Base-by-base conservation (phyloP, 2,888 invertebrate species). In the Pollenia amentaria region DNA sequence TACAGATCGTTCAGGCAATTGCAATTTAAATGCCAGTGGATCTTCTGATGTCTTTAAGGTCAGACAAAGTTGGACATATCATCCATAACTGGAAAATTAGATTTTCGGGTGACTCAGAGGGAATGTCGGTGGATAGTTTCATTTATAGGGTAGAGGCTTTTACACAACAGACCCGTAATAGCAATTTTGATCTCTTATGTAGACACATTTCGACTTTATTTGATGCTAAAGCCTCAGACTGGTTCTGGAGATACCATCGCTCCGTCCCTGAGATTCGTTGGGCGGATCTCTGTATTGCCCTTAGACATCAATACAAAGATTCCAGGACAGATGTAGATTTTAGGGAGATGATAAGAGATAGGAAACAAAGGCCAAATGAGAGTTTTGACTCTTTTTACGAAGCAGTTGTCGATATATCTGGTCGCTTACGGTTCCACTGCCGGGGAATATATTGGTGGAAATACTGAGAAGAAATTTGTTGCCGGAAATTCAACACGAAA, bases 231-330 rank as follows among this genome's bases (percentile, higher is more conserved):
- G 84, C 70, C 1, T 62, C 48, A 21, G 76, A 79, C 6, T 85
- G 81, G 81, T 85, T 77, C 51, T 85, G 85, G 81, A 51, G 70
- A 9, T 85, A 69, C 18, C 85, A 81, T 48, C 75, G 60, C 3
- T 57, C 75, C 29, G 80, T 72, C 0, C n/a, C 9, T 16, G 29
- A 18, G n/a, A 62, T 85, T 10, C 51, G 55, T 11, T 85, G 81
- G 85, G 21, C 42, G 1, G 65, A 77, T 4, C 55, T 85, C 3
- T 85, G 84, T 42, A 51, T 46, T 2, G 79, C 72, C 9, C 44
- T 84, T 16, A 38, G 79, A 10, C 48, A 75, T 8, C 73, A 84
- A 21, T 84, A 70, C 21, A 62, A n/a, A 3, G 62, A 62, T 40
- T 62, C 55, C 11, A 18, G 55, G 1, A 55, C 55, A 29, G 55